Evolutionary conservation across 2,797 vertebrate species (phyloP), one percentile per base, ranked within the genome.

Genomic region (Perdix hodgsoniae): DNA sequence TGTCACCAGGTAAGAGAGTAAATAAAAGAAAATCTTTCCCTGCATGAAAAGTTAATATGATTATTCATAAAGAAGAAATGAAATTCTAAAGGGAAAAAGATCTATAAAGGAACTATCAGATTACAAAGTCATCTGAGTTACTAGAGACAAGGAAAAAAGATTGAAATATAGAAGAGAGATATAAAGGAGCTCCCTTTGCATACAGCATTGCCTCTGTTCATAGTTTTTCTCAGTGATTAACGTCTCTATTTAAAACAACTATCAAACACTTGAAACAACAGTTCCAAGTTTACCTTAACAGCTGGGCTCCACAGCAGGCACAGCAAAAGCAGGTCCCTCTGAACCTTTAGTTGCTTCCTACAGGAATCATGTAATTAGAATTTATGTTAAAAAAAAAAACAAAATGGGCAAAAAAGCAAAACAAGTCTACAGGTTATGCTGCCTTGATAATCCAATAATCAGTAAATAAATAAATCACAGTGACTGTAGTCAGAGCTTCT

Each of bases 151-250:
- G 44, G 7, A 74, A n/a, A 10, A 64, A 40, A 31, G 6, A n/a
- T 24, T 75, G 71, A 69, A 15, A 13, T 23, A 49, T 11, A 45
- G 27, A 77, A 83, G 14, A 49, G 44, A 57, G 14, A 59, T 14
- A 27, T 13, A 45, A 67, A 70, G 66, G 67, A 57, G 8, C 2
- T 59, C 3, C 11, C 24, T 22, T 4, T 0, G 0, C 33, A 19
- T 10, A 42, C 8, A 59, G 6, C 40, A 27, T 35, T n/a, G 2
- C 6, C 5, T 72, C 42, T 57, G 8, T 57, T 52, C 18, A 19
- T 1, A 1, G 15, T 37, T 66, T 37, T 14, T 10, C 12, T 57
- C 16, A 44, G 16, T 44, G 35, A 60, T 39, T 33, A 66, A n/a
- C 33, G 9, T 3, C 2, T 23, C 13, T 35, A 39, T 81, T 67